phyloP scores from a whole-genome alignment of 2,113 vertebrate species.

The Columba janthina region DNA sequence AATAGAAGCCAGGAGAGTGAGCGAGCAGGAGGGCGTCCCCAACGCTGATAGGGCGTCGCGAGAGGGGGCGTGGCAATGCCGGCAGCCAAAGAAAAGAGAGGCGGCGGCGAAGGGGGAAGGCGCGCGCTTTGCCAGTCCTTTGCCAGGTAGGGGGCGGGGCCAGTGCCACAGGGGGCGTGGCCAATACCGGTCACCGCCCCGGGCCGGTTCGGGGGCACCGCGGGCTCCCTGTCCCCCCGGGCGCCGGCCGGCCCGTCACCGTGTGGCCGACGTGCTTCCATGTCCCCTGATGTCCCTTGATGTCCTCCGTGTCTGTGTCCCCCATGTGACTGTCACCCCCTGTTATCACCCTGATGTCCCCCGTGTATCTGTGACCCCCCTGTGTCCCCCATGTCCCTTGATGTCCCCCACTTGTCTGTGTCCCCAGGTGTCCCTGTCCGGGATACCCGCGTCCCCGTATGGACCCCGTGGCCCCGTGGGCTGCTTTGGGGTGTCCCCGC shows the following conservation, averaged over 20 bases:
- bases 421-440: no score
- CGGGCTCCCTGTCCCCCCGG: no score
- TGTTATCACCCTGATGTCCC: no score
- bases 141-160: background rate
- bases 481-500: background rate
- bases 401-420: no score
- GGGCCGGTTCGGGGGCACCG: no score
- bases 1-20: fast-evolving
- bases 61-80: background rate
- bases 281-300: no score
- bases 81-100: background rate
- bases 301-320: background rate
- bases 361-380: background rate
- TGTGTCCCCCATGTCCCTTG: no score
- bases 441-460: no score
- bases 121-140: background rate
- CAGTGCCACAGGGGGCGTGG: no score
- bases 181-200: background rate
- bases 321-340: no score
- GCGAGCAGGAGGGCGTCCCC: fast-evolving
- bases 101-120: background rate
- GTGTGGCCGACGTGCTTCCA: no score
- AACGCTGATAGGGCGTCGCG: fast-evolving
- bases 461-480: background rate
- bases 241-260: no score